Evolutionary conservation across 2,888 invertebrate genomes (phyloP), one percentile per base, ranked within the genome.

Genomic region (Lacanobia wlatinum): DNA sequence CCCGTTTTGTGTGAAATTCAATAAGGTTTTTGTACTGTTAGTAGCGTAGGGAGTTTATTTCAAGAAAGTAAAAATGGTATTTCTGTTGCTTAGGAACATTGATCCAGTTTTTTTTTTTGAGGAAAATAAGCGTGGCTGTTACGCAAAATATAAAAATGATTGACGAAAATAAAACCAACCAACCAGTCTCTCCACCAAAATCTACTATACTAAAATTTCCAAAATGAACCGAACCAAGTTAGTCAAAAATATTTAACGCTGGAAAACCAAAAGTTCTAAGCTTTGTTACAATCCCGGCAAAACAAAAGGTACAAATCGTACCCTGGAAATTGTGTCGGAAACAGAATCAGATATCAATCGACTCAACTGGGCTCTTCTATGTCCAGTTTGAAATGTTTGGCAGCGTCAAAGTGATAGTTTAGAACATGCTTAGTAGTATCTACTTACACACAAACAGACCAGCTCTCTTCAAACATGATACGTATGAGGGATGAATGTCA

Each of bases 261-360:
- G 16, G 14, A 64, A 50, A 43, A 55, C 5, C 14, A 46, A 78
- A 55, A 21, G 7, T 59, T 50, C 16, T 61, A 48, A 56, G 38
- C 21, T 52, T 60, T 55, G 50, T 38, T 46, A 52, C 50, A 68
- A 73, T 73, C 16, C 50, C 12, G 16, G 28, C 21, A 23, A 65
- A 71, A 82, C 66, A 78, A 34, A 67, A 80, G 75, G 81, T 73
- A 83, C 82, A 84, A 86, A 84, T 69, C 67, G 64, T 60, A 78
- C 70, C 70, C 78, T 72, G 77, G 76, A 78, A 78, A 82, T 84
- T 80, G 77, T 84, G 76, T 76, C 80, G 77, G 85, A 87, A 87
- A 89, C 88, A 84, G 90, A 89, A 89, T 90, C 89, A 85, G 87
- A 88, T 88, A 87, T 88, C 88, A 90, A 88, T 89, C 84, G 87